Base-by-base conservation (phyloP, 2,888 invertebrate species). In the Tuberolachnus salignus region DNA sequence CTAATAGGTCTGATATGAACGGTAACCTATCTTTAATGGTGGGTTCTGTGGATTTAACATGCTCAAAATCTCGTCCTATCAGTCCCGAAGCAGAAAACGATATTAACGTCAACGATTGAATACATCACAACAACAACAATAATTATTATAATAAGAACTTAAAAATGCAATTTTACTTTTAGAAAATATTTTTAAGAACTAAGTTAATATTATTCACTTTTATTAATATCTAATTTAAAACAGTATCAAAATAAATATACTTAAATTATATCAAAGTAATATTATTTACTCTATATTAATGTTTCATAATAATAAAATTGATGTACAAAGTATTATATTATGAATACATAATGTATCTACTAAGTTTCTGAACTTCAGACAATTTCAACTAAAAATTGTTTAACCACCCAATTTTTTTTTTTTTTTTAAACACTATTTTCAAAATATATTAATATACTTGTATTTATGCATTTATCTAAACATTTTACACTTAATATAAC, bases 61-160 rank as follows among this genome's bases (percentile, higher is more conserved):
- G 67, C 67, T 67, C 78, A 61, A 78, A 78, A 49, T 78, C 78
- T 61, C 78, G 69, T 0, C 46, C 78, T 4, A 59, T 34, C 34
- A 78, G 57, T 51, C 78, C 78, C 0, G 78, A 69, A 59, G 78
- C 59, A 49, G 78, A 78, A 59, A 69, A 69, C n/a, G 78, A 78
- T n/a, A 78, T 78, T 19, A 78, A 78, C 23, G 78, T 78, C 1
- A 78, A 78, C 59, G 78, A 78, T 69, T 78, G 21, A 78, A 57
- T 49, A n/a, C 0, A 34, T 55, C 42, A 55, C 42, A 63, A 63
- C n/a, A 42, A 21, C 10, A 66, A n/a, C 10, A 51, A 49, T 34
- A 4, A 26, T 26, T 26, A 34, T 51, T 34, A 13, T 46, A 14
- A n/a, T 70, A 16, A 61, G 23, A 49, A 61, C 11, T 3, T 26